These are phyloP conservation scores for Microcebus tavaratra DNA, from an alignment of 2,113 vertebrate genomes.

Conservation along the genomic window DNA sequence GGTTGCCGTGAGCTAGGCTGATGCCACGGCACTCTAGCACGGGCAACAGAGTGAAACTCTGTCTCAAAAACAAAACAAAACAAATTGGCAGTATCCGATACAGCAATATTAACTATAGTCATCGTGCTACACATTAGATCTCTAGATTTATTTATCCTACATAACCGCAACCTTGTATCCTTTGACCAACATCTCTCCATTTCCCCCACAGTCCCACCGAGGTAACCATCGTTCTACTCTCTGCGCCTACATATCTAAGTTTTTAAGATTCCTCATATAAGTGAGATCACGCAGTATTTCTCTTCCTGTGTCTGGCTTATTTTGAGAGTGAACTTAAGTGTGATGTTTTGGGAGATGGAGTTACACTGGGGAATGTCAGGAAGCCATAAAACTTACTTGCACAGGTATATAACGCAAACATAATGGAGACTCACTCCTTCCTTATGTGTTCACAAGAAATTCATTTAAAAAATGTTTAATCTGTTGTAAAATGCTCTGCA, in stretches of 20 bases:
- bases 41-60: no score
- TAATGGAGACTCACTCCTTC: background rate
- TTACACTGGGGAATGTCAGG: background rate
- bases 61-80: no score
- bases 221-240: background rate
- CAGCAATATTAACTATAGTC: background rate
- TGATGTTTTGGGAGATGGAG: background rate
- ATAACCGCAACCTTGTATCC: background rate
- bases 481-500: background rate
- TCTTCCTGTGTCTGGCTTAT: background rate
- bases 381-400: background rate
- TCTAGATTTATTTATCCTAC: background rate
- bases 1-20: no score
- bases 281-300: background rate
- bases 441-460: background rate
- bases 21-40: no score
- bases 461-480: background rate
- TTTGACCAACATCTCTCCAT: background rate
- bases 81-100: background rate
- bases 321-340: background rate
- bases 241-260: background rate
- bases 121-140: background rate
- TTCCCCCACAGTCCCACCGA: background rate
- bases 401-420: background rate
- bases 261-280: background rate